Percentiles rank a stretch among this genome's conserved stretches.
phyloP scores from a whole-genome alignment of 2,797 vertebrate species.

The Macrochelys suwanniensis region DNA sequence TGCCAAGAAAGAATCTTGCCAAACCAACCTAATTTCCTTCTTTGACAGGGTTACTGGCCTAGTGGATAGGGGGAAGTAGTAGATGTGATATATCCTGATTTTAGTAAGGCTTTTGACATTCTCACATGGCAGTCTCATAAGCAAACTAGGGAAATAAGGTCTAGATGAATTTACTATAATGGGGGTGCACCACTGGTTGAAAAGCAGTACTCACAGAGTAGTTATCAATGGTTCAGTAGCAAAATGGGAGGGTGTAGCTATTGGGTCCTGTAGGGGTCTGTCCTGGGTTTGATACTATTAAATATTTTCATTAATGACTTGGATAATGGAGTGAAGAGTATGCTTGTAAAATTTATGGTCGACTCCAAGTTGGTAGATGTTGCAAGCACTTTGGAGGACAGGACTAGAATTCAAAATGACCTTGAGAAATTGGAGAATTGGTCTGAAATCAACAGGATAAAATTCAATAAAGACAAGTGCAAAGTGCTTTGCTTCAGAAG shows the following conservation, averaged over 20 bases:
- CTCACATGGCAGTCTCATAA: neutral
- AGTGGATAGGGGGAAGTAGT: neutral
- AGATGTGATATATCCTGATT: neutral
- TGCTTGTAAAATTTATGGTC: neutral
- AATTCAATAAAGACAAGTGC: neutral
- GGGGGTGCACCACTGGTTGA: neutral
- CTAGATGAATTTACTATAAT: neutral
- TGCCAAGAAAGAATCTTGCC: no score
- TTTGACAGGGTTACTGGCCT: neutral
- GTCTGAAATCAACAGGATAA: neutral
- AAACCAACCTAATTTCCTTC: neutral
- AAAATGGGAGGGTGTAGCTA: neutral
- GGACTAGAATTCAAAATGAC: neutral
- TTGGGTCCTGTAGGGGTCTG: neutral
- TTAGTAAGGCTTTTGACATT: neutral
- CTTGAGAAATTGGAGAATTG: neutral
- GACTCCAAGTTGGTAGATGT: neutral
- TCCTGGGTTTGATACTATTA: neutral
- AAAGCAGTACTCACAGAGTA: neutral
- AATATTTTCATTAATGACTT: neutral
- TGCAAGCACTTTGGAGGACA: neutral
- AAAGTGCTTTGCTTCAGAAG: neutral
- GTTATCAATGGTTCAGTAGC: neutral
- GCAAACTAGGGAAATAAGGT: neutral
- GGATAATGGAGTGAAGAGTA: neutral